Evolutionary conservation across 2,113 vertebrate genomes (phyloP).

Genomic region (Australoheros scitulus): DNA sequence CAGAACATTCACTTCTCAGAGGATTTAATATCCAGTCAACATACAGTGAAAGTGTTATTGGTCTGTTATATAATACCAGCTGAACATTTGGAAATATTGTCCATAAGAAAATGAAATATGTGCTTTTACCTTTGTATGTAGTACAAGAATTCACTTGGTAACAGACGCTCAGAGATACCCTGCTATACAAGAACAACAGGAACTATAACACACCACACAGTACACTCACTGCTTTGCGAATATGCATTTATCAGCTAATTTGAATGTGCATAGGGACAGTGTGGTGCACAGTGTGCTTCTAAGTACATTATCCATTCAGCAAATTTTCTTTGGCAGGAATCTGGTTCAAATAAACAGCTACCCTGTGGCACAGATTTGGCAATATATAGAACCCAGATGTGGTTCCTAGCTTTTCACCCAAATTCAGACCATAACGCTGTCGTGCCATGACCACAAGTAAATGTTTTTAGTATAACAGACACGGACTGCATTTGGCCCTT

Average conservation of each 20-base stretch:
- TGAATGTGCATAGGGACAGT: slow-evolving; percentile 18
- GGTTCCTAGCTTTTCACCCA: slow-evolving; percentile 7
- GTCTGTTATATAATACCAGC: slow-evolving; percentile 6
- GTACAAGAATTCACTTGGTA: background rate
- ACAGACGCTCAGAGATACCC: background rate
- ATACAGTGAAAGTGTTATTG: background rate
- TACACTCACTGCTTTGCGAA: slow-evolving; percentile 21
- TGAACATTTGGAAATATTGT: background rate
- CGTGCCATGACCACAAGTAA: background rate
- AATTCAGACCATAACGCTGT: background rate
- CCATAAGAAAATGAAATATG: slow-evolving; percentile 28
- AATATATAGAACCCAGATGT: background rate
- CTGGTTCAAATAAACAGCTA: slow-evolving; percentile 38
- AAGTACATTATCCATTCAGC: slow-evolving; percentile 61
- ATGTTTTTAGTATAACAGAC: background rate
- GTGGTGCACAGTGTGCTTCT: slow-evolving; percentile 33
- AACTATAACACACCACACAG: background rate
- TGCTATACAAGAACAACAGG: slow-evolving; percentile 5
- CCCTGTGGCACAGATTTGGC: slow-evolving; percentile 15
- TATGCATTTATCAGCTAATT: slow-evolving; percentile 45
- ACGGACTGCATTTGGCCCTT: background rate
- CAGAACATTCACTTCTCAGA: slow-evolving; percentile 30
- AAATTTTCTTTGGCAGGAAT: slow-evolving; percentile 52
- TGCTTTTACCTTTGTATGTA: background rate
- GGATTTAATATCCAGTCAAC: slow-evolving; percentile 21